Conservation (phyloP, 2,888 invertebrate species). For the Spodoptera exigua region DNA sequence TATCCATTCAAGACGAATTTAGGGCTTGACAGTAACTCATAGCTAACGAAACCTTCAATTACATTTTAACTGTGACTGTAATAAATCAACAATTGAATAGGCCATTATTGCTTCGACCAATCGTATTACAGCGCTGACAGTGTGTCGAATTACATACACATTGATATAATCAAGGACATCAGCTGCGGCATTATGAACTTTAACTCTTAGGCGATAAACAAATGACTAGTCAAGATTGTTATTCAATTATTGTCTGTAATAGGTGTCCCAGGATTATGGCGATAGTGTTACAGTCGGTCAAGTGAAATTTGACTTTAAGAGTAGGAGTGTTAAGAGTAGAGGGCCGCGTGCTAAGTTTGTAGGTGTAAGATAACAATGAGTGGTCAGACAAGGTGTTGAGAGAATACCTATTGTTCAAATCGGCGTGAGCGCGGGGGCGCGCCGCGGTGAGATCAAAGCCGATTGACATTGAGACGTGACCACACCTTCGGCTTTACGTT, state of each 20-base stretch:
- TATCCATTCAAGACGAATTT: slow-evolving; percentile 24
- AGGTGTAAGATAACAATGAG: slow-evolving; percentile 66
- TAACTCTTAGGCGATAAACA: slow-evolving; percentile 48
- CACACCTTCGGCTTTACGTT: slow-evolving; percentile 64
- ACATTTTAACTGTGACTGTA: slow-evolving; percentile 65
- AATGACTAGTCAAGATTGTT: slow-evolving; percentile 47
- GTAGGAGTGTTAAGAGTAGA: slow-evolving; percentile 18
- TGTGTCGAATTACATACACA: slow-evolving; percentile 64
- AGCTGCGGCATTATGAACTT: slow-evolving; percentile 44
- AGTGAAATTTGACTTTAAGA: slow-evolving; percentile 48
- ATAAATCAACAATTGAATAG: slow-evolving; percentile 69
- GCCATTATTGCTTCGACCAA: slow-evolving; percentile 68
- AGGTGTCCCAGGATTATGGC: slow-evolving; percentile 38
- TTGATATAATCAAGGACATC: slow-evolving; percentile 60
- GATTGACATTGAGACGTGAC: slow-evolving; percentile 73
- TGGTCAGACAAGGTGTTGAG: slow-evolving; percentile 72
- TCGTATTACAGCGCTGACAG: slow-evolving; percentile 63
- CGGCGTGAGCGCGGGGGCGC: slow-evolving; percentile 60
- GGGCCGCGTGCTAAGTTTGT: slow-evolving; percentile 35
- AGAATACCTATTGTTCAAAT: slow-evolving; percentile 73
- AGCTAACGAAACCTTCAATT: slow-evolving; percentile 66
- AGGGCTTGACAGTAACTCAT: slow-evolving; percentile 34
- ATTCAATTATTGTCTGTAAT: slow-evolving; percentile 52
- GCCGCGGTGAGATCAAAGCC: slow-evolving; percentile 73
- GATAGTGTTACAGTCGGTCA: slow-evolving; percentile 37